Conservation (phyloP, 2,113 vertebrate genomes). For the Lethenteron reissneri region DNA sequence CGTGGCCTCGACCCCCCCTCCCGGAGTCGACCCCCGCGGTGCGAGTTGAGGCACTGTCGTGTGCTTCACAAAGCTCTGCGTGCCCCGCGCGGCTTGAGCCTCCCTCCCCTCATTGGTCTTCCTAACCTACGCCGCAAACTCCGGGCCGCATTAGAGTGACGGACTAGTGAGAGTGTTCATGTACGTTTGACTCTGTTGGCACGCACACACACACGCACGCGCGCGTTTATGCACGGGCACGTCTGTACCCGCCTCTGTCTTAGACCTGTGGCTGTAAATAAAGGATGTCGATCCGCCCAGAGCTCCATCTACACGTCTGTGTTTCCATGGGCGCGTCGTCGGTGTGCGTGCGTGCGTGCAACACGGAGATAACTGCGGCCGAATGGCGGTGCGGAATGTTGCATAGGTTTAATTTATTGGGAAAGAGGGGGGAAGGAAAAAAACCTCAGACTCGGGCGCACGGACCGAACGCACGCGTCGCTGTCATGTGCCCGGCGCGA, state of each 20-base stretch:
- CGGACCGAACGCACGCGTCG: neutral
- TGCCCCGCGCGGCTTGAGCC: neutral
- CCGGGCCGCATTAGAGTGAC: too few species aligned
- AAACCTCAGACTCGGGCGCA: neutral
- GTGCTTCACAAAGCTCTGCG: neutral
- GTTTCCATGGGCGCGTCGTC: neutral
- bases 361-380: neutral
- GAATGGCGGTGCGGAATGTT: neutral
- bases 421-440: neutral
- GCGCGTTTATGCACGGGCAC: neutral
- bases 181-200: constrained; percentile 12
- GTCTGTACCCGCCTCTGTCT: too few species aligned
- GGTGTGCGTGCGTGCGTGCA: neutral
- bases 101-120: neutral
- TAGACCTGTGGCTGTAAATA: too few species aligned
- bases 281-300: too few species aligned
- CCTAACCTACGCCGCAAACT: neutral
- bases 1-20: neutral
- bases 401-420: neutral
- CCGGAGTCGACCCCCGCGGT: neutral
- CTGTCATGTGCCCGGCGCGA: neutral
- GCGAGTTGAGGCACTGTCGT: neutral
- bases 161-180: constrained; percentile 8
- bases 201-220: constrained; percentile 5
- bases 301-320: too few species aligned